A percentile compares a stretch with the other conserved stretches of the same genome.
phyloP scores from a whole-genome alignment of 1,140 invertebrate genomes.

The Chelonus insularis region DNA sequence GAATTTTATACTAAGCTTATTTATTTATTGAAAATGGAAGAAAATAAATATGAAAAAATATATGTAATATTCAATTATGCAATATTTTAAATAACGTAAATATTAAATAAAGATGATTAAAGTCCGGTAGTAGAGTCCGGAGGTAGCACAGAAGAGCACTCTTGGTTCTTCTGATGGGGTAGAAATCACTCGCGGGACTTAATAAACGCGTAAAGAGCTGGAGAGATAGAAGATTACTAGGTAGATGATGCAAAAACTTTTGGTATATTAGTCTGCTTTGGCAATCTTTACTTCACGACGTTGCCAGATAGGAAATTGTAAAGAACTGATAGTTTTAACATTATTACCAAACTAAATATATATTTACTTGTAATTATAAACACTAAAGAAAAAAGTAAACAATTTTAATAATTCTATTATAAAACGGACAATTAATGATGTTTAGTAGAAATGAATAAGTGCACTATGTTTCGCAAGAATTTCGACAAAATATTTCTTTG shows the following conservation, averaged over 20 bases:
- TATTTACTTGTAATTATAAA: too few relatives aligned
- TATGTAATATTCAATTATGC: too few relatives aligned
- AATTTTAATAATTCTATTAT: too few relatives aligned
- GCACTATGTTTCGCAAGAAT: too few relatives aligned
- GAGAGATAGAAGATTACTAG: conserved; percentile 53
- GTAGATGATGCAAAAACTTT: conserved; percentile 59
- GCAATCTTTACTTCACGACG: conserved; percentile 51
- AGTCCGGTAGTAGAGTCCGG: too few relatives aligned
- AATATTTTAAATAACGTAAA: not conserved
- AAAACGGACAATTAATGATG: too few relatives aligned
- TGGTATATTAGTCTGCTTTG: conserved; percentile 57
- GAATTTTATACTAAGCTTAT: not conserved
- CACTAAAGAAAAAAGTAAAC: too few relatives aligned
- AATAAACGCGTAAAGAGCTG: conserved; percentile 53
- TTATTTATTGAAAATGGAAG: not conserved
- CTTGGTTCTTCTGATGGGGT: conserved; percentile 36
- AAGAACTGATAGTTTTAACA: conserved; percentile 25
- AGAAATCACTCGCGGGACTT: conserved; percentile 57
- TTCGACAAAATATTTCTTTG: too few relatives aligned
- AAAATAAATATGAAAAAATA: too few relatives aligned
- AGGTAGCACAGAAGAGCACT: conserved; percentile 22
- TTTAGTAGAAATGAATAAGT: too few relatives aligned
- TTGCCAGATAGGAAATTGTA: conserved; percentile 26
- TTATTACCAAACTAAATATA: too few relatives aligned
- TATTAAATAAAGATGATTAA: too few relatives aligned